Evolutionary conservation across 2,888 invertebrate species (phyloP).

Genomic region (Temnothorax ravouxi): DNA sequence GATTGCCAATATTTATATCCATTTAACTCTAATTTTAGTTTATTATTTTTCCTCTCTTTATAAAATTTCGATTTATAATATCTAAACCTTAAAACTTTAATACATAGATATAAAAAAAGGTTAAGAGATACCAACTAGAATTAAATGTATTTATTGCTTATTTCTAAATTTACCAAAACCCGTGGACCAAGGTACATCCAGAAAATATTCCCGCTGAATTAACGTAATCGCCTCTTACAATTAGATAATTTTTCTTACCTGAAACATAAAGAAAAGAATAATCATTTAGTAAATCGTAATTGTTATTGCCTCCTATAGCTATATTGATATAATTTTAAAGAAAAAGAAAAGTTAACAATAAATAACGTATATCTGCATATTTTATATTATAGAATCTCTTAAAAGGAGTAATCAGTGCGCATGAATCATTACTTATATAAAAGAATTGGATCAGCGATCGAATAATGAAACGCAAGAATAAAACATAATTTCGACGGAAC

Average conservation of each 20-base stretch:
- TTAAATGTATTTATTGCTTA: neutral
- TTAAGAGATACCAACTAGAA: neutral
- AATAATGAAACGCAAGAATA: slow-evolving; percentile 25
- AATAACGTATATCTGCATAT: neutral
- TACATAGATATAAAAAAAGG: neutral
- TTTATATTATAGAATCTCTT: neutral
- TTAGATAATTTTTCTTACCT: slow-evolving; percentile 23
- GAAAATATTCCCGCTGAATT: neutral
- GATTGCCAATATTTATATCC: neutral
- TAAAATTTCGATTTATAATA: neutral
- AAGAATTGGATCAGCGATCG: neutral
- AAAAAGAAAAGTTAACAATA: neutral
- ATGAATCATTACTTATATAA: neutral
- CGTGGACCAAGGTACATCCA: neutral
- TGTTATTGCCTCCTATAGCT: neutral
- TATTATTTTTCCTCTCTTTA: neutral
- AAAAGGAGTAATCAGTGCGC: neutral
- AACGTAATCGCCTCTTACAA: neutral
- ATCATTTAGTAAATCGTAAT: neutral
- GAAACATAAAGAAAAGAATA: slow-evolving; percentile 43
- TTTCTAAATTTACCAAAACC: neutral
- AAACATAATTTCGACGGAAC: slow-evolving; percentile 17
- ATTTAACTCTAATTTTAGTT: slow-evolving; percentile 1
- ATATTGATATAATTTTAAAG: neutral
- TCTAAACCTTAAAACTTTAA: neutral